phyloP scores from a whole-genome alignment of 2,888 invertebrate species.

The Ochropleura leucogaster region DNA sequence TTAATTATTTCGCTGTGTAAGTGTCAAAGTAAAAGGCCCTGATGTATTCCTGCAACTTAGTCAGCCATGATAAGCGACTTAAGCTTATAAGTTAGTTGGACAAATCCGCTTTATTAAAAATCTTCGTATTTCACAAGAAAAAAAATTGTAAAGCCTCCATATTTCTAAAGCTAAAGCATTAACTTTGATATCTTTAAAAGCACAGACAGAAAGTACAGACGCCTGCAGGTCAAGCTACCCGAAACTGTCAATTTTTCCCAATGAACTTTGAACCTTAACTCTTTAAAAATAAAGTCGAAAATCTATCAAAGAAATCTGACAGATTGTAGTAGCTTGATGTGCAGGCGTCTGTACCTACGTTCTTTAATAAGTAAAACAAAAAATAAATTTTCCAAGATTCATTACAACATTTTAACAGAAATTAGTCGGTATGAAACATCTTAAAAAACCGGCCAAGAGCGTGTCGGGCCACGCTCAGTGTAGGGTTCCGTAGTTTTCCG shows the following conservation, averaged over 20 bases:
- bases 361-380: neutral
- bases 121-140: conserved; percentile 1
- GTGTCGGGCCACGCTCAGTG: no score
- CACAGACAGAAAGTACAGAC: no score
- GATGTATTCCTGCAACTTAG: conserved; percentile 34
- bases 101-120: conserved; percentile 29
- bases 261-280: no score
- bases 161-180: conserved; percentile 11
- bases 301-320: no score
- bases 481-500: no score
- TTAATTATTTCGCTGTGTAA: conserved; percentile 30
- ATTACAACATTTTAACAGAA: neutral
- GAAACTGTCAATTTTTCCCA: no score
- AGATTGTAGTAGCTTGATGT: no score
- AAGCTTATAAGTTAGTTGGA: conserved; percentile 36
- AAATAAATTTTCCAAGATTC: neutral
- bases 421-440: neutral
- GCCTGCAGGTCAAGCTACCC: no score
- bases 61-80: conserved; percentile 38
- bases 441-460: no score
- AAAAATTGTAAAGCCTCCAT: neutral
- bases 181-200: conserved; percentile 1
- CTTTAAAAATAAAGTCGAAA: no score
- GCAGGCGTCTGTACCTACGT: no score
- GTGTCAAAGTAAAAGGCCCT: conserved; percentile 23